Evolutionary conservation across 2,797 vertebrate species (phyloP), one percentile per base, ranked within the genome.

Genomic region (Trachurus trachurus): DNA sequence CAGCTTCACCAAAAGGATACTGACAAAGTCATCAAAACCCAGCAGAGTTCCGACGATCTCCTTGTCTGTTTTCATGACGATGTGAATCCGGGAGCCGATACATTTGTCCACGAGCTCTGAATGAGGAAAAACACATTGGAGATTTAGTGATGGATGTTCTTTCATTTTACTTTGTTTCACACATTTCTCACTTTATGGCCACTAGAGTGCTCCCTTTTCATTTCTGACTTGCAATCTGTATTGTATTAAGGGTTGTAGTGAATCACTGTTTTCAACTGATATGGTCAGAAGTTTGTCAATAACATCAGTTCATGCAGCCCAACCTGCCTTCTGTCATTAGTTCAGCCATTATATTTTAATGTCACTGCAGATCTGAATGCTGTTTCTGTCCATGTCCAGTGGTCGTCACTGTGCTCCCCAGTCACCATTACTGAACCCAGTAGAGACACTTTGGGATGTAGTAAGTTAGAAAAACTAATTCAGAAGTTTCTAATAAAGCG

Each of bases 11-110:
- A 12, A 92, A 97, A 98, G 96, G 98, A 99, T 99, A 98, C 97
- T 99, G 95, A 99, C 98, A 74, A 99, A 99, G 87, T 99, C 98
- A 70, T 99, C 98, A 19, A 99, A 98, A 3, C 97, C 97, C 53
- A 97, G 90, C 56, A 98, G 91, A 0, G 97, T 98, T 31, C 97
- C 97, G 22, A 97, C 97, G 4, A 97, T 96, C 84, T 97, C 96
- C 81, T 98, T 98, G 83, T 96, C 98, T 0, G 96, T 98, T 88
- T 98, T 98, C 97, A 98, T 99, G 71, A 97, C 97, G n/a, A 97
- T 97, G 89, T 96, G 97, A 88, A 99, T 98, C 29, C 93, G 85
- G 6, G 97, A 98, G 71, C 97, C 96, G 75, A 97, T 97, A 52
- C 97, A 98, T 86, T 98, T 98, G 86, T 98, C 97, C 89, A 97